Percentiles rank a stretch among this genome's conserved stretches.
Conservation (phyloP, 2,888 invertebrate genomes). For the Parasteatoda lunata region DNA sequence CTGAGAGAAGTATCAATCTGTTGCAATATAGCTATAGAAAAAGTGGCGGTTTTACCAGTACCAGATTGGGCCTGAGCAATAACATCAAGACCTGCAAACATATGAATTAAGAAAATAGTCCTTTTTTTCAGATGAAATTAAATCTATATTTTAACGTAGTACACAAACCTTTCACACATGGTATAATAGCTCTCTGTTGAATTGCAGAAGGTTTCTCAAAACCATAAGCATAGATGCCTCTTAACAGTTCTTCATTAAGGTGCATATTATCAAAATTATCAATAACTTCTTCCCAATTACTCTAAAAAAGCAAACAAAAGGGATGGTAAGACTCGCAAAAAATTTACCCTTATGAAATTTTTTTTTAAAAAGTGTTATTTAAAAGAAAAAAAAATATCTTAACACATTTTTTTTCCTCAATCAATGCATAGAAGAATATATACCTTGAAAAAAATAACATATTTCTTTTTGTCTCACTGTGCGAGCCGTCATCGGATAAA, state of each 20-base stretch:
- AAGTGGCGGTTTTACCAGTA: slow-evolving; percentile 99
- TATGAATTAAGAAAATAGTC: neutral
- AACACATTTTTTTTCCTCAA: no score
- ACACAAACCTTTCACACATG: slow-evolving; percentile 81
- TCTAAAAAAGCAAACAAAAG: slow-evolving; percentile 71
- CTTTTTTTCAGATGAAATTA: neutral
- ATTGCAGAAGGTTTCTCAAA: slow-evolving; percentile 99
- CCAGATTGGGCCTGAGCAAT: slow-evolving; percentile 99
- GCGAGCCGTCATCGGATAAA: no score
- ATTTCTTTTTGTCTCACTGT: no score
- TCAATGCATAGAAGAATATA: no score
- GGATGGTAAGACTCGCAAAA: neutral
- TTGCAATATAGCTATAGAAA: slow-evolving; percentile 98
- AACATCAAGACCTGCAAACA: slow-evolving; percentile 86
- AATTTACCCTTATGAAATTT: neutral
- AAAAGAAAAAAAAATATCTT: no score
- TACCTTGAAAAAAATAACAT: no score
- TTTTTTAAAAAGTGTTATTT: no score
- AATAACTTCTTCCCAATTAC: slow-evolving; percentile 80
- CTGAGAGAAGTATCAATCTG: slow-evolving; percentile 91
- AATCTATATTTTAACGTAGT: neutral
- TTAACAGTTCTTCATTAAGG: slow-evolving; percentile 93
- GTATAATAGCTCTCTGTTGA: slow-evolving; percentile 98
- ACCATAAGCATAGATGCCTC: slow-evolving; percentile 99
- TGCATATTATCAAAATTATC: slow-evolving; percentile 99